Percentiles rank a stretch among this genome's conserved stretches.
These are phyloP conservation scores for Yponomeuta cagnagella DNA, from an alignment of 2,888 invertebrate species.

Conservation along the genomic window DNA sequence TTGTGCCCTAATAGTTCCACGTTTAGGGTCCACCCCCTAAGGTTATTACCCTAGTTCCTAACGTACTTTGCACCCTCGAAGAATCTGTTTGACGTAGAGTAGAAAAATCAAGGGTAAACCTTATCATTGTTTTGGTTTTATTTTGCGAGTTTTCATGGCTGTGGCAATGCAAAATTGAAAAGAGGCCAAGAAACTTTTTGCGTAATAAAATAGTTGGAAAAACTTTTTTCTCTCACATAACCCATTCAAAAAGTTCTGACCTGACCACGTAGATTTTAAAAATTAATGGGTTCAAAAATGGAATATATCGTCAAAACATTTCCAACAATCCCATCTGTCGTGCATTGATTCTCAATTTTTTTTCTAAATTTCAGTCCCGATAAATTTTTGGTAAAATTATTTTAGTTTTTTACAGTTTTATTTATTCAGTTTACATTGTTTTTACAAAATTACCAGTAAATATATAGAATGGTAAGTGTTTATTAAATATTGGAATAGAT, in stretches of 20 bases:
- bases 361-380: conserved; percentile 60
- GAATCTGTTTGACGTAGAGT: neutral
- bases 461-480: conserved; percentile 61
- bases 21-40: conserved; percentile 43
- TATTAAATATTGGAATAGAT: neutral
- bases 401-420: conserved; percentile 32
- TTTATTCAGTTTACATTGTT: conserved; percentile 40
- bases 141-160: neutral
- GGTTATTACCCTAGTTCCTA: conserved; percentile 39
- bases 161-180: neutral
- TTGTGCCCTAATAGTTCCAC: conserved; percentile 56
- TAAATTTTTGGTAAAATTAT: conserved; percentile 51
- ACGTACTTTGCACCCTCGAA: conserved; percentile 25
- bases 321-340: conserved; percentile 49
- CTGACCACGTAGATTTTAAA: neutral
- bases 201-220: neutral
- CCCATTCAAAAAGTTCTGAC: neutral
- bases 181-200: neutral
- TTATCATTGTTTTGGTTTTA: neutral
- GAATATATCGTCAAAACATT: conserved; percentile 48
- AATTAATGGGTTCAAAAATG: conserved; percentile 35
- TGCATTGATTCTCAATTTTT: conserved; percentile 55
- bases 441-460: conserved; percentile 56
- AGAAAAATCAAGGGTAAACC: neutral
- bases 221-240: neutral